phyloP scores from a whole-genome alignment of 1,140 invertebrate genomes.

The Nixonia krombeini region DNA sequence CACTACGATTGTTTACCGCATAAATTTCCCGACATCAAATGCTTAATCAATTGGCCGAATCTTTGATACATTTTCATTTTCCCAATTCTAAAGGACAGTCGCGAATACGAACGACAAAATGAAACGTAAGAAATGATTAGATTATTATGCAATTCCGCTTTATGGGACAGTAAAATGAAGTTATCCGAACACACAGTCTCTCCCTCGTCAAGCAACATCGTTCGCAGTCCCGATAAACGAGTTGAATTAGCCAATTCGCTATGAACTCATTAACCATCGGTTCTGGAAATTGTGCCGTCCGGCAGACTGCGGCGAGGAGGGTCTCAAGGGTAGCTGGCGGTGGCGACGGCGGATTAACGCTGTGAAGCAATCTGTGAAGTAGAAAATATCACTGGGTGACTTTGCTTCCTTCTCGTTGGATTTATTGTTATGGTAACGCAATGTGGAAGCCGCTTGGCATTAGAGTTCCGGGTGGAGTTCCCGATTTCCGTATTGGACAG shows the following conservation, averaged over 20 bases:
- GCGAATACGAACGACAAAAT: too few species aligned
- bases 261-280: slow-evolving; percentile 34
- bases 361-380: slow-evolving; percentile 51
- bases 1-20: too few species aligned
- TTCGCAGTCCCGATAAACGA: slow-evolving; percentile 17
- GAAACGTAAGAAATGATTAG: too few species aligned
- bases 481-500: slow-evolving; percentile 62
- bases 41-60: too few species aligned
- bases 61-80: too few species aligned
- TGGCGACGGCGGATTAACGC: slow-evolving; percentile 36
- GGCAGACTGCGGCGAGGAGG: slow-evolving; percentile 12
- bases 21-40: too few species aligned
- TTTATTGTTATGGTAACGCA: slow-evolving; percentile 64
- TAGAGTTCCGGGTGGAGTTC: slow-evolving; percentile 55
- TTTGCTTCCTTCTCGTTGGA: slow-evolving; percentile 49
- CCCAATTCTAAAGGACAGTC: too few species aligned
- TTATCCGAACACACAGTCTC: background rate
- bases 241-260: slow-evolving; percentile 31
- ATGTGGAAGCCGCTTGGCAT: slow-evolving; percentile 56
- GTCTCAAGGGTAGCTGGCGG: slow-evolving; percentile 32
- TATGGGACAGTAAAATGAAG: too few species aligned
- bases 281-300: slow-evolving; percentile 23
- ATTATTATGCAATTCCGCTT: too few species aligned
- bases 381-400: slow-evolving; percentile 47
- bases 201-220: background rate